Base-by-base conservation (phyloP, 2,113 vertebrate genomes). In the Hyperopisus bebe region DNA sequence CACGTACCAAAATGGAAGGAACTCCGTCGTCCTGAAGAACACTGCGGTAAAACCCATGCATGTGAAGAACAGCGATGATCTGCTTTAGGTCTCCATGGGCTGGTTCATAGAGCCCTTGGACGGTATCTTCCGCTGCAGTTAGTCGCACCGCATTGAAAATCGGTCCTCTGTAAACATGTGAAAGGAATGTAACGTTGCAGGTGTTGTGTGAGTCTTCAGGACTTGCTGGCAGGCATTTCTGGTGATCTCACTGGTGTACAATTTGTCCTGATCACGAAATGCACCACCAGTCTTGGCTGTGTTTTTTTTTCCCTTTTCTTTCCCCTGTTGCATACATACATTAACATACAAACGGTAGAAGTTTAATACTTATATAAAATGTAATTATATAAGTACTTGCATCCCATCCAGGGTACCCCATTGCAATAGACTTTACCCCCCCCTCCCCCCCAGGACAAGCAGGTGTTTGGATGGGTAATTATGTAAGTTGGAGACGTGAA, bases 191-290 rank as follows among this genome's bases (percentile, higher is more conserved):
- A 42, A 15, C 74, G 35, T 80, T 80, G 74, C 74, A 80, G 74
- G 74, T 80, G 74, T 42, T 80, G 74, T 39, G 74, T 3, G 35
- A 39, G 13, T 39, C 74, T 80, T 80, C 13, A 19, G 17, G 31
- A 80, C 19, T 80, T 80, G 74, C 35, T 80, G 74, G 74, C 74
- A 80, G 74, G 35, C 74, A 42, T 42, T 42, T 39, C 74, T 80
- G 74, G 74, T 80, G 74, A 80, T 80, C 74, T 80, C 74, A 80
- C 35, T 80, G 74, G 74, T 80, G 74, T 80, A 80, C 31, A 80
- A 80, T 80, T 80, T 80, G 74, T 80, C 11, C 74, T 80, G n/a
- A 70, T 70, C 74, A 80, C 17, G 35, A 19, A 80, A 35, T 39
- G 35, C 15, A 19, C 35, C 35, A 42, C 31, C 74, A 17, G 35